These are phyloP conservation scores for Sebastiscus tertius DNA, from an alignment of 2,797 vertebrate genomes.

Conservation along the genomic window DNA sequence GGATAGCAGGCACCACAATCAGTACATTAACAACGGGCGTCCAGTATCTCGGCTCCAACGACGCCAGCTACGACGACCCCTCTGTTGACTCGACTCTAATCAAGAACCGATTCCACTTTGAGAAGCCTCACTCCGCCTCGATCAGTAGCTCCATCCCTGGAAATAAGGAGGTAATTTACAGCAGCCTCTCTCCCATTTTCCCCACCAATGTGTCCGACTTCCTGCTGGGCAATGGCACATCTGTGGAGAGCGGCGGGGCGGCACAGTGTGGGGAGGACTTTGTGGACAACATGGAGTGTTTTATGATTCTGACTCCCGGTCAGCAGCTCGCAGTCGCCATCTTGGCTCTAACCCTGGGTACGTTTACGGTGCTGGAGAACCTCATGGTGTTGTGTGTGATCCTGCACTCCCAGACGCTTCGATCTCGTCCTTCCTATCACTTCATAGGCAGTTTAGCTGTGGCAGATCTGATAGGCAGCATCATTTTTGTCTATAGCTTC, in stretches of 20 bases:
- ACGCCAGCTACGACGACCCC: slow-evolving; percentile 87
- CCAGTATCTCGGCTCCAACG: slow-evolving; percentile 91
- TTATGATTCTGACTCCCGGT: slow-evolving; percentile 97
- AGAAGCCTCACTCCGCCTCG: slow-evolving; percentile 89
- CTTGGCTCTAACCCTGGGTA: slow-evolving; percentile 93
- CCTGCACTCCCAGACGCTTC: slow-evolving; percentile 92
- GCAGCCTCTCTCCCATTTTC: slow-evolving; percentile 82
- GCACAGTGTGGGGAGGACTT: slow-evolving; percentile 94
- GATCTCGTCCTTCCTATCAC: slow-evolving; percentile 96
- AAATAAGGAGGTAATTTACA: slow-evolving; percentile 85
- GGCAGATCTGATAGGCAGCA: slow-evolving; percentile 95
- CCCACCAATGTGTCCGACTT: slow-evolving; percentile 90
- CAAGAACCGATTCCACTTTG: slow-evolving; percentile 80
- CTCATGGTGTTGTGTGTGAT: slow-evolving; percentile 96
- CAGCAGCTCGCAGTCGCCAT: slow-evolving; percentile 95
- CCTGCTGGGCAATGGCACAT: slow-evolving; percentile 86
- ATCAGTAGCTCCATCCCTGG: slow-evolving; percentile 87
- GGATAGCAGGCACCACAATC: slow-evolving; percentile 92
- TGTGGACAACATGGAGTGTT: slow-evolving; percentile 97
- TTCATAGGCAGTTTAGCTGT: slow-evolving; percentile 98
- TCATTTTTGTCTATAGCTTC: slow-evolving; percentile 99
- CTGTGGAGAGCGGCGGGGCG: slow-evolving; percentile 80
- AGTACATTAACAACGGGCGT: slow-evolving; percentile 93
- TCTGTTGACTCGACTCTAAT: slow-evolving; percentile 49
- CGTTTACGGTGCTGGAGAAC: slow-evolving; percentile 97